Evolutionary conservation across 2,888 invertebrate genomes (phyloP).

Genomic region (Dysmachus trigonus): DNA sequence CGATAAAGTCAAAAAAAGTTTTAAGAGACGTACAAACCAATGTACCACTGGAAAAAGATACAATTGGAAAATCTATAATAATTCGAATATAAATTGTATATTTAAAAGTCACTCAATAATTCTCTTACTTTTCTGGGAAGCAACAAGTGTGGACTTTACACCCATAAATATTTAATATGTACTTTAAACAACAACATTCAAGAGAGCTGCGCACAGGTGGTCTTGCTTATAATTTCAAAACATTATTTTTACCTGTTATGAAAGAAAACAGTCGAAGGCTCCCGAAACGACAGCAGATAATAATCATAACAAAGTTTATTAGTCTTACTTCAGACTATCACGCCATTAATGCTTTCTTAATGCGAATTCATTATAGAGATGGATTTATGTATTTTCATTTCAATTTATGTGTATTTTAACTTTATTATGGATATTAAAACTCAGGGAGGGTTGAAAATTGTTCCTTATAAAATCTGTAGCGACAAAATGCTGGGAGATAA

Average conservation of each 20-base stretch:
- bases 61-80: background rate
- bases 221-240: background rate
- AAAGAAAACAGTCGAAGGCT: background rate
- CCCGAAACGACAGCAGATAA: background rate
- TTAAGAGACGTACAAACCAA: background rate
- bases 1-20: background rate
- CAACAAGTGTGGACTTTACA: background rate
- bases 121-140: background rate
- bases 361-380: background rate
- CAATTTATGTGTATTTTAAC: no score
- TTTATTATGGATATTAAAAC: no score
- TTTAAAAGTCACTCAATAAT: background rate
- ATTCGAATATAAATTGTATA: background rate
- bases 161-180: background rate
- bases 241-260: background rate
- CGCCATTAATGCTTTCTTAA: background rate
- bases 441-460: no score
- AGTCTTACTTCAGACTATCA: background rate
- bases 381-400: no score
- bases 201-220: background rate
- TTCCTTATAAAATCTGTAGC: no score
- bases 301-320: background rate
- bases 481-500: no score
- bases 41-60: no score
- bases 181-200: background rate